Conservation (phyloP, 2,888 invertebrate genomes). For the Microctonus hyperodae region DNA sequence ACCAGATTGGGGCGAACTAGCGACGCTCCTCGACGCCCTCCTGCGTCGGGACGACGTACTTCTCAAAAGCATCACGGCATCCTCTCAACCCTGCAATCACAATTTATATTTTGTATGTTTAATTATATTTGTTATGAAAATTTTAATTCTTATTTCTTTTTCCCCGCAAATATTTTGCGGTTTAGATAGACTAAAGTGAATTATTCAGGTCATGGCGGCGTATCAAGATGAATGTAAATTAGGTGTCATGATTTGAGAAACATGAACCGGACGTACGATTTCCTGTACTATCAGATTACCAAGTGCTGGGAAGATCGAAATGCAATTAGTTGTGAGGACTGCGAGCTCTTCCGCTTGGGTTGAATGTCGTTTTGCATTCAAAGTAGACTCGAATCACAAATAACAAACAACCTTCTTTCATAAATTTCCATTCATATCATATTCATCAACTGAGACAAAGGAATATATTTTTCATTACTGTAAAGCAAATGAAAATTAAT, state of each 20-base stretch:
- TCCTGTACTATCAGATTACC: not conserved
- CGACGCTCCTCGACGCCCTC: constrained; percentile 72
- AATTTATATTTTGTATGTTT: not conserved
- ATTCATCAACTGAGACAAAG: not conserved
- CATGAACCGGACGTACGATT: constrained; percentile 14
- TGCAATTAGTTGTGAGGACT: not conserved
- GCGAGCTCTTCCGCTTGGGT: not conserved
- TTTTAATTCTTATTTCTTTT: not conserved
- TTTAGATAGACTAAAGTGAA: not conserved
- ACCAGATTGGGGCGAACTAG: constrained; percentile 68
- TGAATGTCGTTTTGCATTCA: not conserved
- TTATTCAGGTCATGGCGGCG: not conserved
- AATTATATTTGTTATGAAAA: not conserved
- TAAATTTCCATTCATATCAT: not conserved
- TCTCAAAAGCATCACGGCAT: constrained; percentile 70
- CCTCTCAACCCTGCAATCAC: constrained; percentile 40
- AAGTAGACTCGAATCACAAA: not conserved
- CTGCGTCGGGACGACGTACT: constrained; percentile 74
- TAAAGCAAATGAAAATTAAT: not conserved
- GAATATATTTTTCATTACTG: no score
- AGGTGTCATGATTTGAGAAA: not conserved
- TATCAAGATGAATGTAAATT: not conserved
- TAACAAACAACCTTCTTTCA: not conserved
- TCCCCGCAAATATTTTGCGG: no score
- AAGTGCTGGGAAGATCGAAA: not conserved